These are phyloP conservation scores for Ceuthmochares aereus DNA, from an alignment of 2,113 vertebrate species.

Conservation along the genomic window DNA sequence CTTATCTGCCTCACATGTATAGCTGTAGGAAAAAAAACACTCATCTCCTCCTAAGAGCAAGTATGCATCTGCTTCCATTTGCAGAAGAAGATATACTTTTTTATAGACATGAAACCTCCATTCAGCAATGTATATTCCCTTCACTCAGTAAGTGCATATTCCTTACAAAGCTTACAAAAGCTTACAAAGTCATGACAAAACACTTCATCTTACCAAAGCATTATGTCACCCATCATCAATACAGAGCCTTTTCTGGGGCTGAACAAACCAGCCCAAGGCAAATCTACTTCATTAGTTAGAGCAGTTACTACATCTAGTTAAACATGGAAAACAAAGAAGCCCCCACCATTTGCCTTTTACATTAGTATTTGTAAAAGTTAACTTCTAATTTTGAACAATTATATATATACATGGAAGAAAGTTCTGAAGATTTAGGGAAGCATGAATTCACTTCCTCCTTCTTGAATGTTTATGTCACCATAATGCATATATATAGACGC, in stretches of 20 bases:
- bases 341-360: not conserved
- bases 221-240: not conserved
- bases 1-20: not conserved
- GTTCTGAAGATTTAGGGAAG: not conserved
- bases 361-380: not conserved
- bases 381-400: not conserved
- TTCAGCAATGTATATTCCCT: not conserved
- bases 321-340: not conserved
- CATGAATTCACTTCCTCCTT: conserved; percentile 6
- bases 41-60: not conserved
- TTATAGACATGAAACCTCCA: not conserved
- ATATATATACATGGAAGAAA: not conserved
- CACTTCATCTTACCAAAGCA: not conserved
- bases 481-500: not conserved
- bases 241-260: not conserved
- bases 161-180: not conserved
- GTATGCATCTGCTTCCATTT: not conserved
- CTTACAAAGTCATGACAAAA: not conserved
- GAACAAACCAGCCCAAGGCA: not conserved
- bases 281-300: not conserved
- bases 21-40: not conserved
- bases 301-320: not conserved
- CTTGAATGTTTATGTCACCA: not conserved
- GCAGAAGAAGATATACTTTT: not conserved
- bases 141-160: not conserved